These are phyloP conservation scores for Pinctada fucata DNA, from an alignment of 2,888 invertebrate species.

Conservation along the genomic window DNA sequence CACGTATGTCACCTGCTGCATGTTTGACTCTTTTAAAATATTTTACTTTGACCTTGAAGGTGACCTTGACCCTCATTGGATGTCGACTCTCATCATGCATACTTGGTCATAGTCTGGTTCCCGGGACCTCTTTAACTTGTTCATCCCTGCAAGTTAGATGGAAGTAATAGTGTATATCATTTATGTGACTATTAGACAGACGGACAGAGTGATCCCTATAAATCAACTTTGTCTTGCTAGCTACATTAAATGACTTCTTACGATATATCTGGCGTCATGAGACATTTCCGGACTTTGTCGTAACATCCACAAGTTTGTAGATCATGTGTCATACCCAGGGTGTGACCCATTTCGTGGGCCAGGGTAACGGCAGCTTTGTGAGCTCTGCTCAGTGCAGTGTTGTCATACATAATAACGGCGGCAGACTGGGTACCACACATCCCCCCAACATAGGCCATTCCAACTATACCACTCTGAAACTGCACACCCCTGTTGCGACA, in stretches of 20 bases:
- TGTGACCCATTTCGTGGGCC: conserved; percentile 40
- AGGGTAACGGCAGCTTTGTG: conserved; percentile 25
- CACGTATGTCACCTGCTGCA: too few relatives aligned
- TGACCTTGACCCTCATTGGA: too few relatives aligned
- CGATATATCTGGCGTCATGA: conserved; percentile 30
- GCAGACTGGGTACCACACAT: conserved; percentile 32
- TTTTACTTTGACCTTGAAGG: too few relatives aligned
- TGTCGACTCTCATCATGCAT: too few relatives aligned
- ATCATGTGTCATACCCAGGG: conserved; percentile 32
- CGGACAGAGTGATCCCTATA: too few relatives aligned
- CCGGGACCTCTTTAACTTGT: too few relatives aligned
- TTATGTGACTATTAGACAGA: too few relatives aligned
- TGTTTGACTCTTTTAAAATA: too few relatives aligned
- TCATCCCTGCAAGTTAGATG: too few relatives aligned
- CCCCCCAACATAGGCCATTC: conserved; percentile 34
- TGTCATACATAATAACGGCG: conserved; percentile 21
- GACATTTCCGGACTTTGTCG: conserved; percentile 13
- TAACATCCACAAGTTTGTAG: conserved; percentile 20
- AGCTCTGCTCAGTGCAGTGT: background rate
- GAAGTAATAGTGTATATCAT: too few relatives aligned
- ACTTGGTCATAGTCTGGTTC: too few relatives aligned
- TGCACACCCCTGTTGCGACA: conserved; percentile 10
- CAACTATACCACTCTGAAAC: conserved; percentile 21
- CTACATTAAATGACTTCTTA: background rate
- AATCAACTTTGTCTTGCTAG: too few relatives aligned